These are phyloP conservation scores for Holothuria scabra DNA, from an alignment of 53 echinoderm and acorn worm genomes.

Conservation along the genomic window DNA sequence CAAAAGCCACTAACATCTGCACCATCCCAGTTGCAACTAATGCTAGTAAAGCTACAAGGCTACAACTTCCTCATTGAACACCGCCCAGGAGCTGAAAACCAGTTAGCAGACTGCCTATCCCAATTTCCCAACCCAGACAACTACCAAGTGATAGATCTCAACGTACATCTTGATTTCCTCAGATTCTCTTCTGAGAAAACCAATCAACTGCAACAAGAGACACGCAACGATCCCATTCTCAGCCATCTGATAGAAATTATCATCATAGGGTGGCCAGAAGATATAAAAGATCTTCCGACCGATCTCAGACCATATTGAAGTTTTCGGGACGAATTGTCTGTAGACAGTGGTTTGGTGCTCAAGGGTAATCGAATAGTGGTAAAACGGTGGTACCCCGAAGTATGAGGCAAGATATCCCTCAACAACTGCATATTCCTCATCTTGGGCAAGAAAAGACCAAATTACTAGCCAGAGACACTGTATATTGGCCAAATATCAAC, in stretches of 20 bases:
- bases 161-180: neutral
- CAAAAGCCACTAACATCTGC: constrained; percentile 60
- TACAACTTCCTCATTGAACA: constrained; percentile 54
- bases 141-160: neutral
- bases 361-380: constrained; percentile 55
- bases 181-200: constrained; percentile 39
- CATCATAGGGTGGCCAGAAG: constrained; percentile 59
- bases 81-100: constrained; percentile 33
- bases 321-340: constrained; percentile 62
- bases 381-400: constrained; percentile 38
- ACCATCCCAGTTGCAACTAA: constrained; percentile 55
- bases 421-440: constrained; percentile 58
- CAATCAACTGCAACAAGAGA: constrained; percentile 10
- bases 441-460: constrained; percentile 64
- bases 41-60: constrained; percentile 55
- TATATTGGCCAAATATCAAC: constrained; percentile 75
- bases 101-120: constrained; percentile 34
- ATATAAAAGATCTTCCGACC: constrained; percentile 54
- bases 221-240: constrained; percentile 33
- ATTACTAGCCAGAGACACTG: constrained; percentile 58
- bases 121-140: constrained; percentile 38
- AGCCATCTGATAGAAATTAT: constrained; percentile 51
- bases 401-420: constrained; percentile 53
- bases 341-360: constrained; percentile 60
- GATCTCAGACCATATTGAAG: constrained; percentile 65